These are phyloP conservation scores for Murina feae DNA, from an alignment of 2,113 vertebrate species.

Conservation along the genomic window DNA sequence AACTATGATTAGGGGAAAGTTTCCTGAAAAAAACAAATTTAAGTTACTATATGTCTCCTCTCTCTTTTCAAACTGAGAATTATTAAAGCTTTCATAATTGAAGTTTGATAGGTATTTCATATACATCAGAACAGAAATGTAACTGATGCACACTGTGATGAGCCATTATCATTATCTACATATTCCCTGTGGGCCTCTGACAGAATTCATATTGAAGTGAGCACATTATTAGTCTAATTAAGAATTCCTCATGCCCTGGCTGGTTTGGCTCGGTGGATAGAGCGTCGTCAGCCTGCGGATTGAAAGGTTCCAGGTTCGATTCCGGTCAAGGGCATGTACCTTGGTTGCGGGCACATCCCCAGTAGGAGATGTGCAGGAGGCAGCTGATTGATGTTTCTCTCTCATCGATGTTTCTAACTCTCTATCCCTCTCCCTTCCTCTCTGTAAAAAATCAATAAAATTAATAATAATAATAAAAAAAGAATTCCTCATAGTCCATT, in stretches of 20 bases:
- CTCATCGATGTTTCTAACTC: no score
- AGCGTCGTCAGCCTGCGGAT: no score
- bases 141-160: background rate
- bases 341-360: no score
- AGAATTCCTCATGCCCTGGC: background rate
- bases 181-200: background rate
- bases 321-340: no score
- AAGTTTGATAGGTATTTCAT: background rate
- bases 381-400: no score
- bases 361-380: no score
- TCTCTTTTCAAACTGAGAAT: conserved; percentile 11
- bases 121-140: background rate
- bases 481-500: background rate
- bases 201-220: background rate
- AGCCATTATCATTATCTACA: no score
- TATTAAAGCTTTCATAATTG: conserved; percentile 5
- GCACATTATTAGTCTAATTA: background rate
- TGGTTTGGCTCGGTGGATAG: no score
- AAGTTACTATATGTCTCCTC: background rate
- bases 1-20: background rate
- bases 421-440: no score
- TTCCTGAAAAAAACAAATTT: background rate
- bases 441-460: no score
- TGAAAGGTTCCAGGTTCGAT: no score
- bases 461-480: no score